These are phyloP conservation scores for Ips nitidus DNA, from an alignment of 1,140 invertebrate genomes.

Conservation along the genomic window DNA sequence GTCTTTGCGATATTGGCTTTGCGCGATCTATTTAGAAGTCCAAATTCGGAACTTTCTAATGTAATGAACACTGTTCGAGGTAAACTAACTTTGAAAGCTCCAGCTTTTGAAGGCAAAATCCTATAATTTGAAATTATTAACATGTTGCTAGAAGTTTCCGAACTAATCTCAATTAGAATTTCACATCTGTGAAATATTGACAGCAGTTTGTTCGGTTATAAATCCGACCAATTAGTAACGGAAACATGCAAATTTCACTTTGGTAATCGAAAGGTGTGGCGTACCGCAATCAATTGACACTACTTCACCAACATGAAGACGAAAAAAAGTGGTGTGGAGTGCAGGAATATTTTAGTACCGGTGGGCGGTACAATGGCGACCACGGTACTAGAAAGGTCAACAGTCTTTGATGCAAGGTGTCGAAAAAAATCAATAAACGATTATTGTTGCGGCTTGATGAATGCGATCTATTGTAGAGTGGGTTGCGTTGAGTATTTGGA, in stretches of 20 bases:
- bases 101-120: no score
- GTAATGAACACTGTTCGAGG: no score
- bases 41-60: no score
- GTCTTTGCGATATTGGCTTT: no score
- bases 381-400: constrained; percentile 22
- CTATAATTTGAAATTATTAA: no score
- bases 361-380: constrained; percentile 17
- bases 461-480: constrained; percentile 16
- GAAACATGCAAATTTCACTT: constrained; percentile 12
- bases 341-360: constrained; percentile 15
- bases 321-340: constrained; percentile 9
- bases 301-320: background rate
- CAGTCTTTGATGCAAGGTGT: constrained; percentile 13
- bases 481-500: background rate
- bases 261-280: constrained; percentile 15
- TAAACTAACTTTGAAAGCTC: no score
- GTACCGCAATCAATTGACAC: constrained; percentile 16
- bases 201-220: background rate
- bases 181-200: no score
- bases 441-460: constrained; percentile 13
- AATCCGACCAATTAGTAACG: constrained; percentile 14
- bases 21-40: no score
- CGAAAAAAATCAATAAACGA: constrained; percentile 16
- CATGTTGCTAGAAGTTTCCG: no score
- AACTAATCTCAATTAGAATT: no score